These are phyloP conservation scores for Limenitis camilla DNA, from an alignment of 2,888 invertebrate species.

Conservation along the genomic window DNA sequence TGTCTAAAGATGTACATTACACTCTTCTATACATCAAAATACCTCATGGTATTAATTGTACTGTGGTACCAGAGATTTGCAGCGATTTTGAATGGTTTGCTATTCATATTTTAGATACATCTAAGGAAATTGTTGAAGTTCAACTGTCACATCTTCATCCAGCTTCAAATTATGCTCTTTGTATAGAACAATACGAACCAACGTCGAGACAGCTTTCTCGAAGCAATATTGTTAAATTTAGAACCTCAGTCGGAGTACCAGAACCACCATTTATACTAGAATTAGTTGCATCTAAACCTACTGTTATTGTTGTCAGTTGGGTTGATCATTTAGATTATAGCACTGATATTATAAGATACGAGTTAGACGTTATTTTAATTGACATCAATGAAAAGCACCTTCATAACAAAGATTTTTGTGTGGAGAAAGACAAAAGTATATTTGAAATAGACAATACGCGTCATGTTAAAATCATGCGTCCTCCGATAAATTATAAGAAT, in stretches of 20 bases:
- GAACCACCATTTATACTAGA: constrained; percentile 59
- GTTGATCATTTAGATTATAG: constrained; percentile 54
- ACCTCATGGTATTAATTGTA: constrained; percentile 34
- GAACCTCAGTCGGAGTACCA: constrained; percentile 52
- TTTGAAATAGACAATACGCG: constrained; percentile 41
- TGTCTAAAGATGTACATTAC: constrained; percentile 38
- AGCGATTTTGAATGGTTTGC: constrained; percentile 57
- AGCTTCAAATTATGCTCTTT: constrained; percentile 57
- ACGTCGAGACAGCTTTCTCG: constrained; percentile 37
- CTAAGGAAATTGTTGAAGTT: constrained; percentile 31
- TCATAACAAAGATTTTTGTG: constrained; percentile 44
- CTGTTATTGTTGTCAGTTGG: constrained; percentile 49
- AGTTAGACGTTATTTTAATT: constrained; percentile 51
- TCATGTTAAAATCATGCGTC: constrained; percentile 52
- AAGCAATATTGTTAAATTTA: constrained; percentile 50
- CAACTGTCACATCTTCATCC: constrained; percentile 42
- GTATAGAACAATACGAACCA: constrained; percentile 53
- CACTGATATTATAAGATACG: constrained; percentile 45
- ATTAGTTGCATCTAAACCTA: constrained; percentile 44
- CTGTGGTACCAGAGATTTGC: constrained; percentile 54
- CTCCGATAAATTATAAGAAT: constrained; percentile 49
- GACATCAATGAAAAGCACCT: constrained; percentile 40
- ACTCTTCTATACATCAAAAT: constrained; percentile 51
- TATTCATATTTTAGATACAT: constrained; percentile 32
- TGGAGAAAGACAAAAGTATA: constrained; percentile 29